phyloP scores from a whole-genome alignment of 2,888 invertebrate genomes.

The Cryptops parisi region DNA sequence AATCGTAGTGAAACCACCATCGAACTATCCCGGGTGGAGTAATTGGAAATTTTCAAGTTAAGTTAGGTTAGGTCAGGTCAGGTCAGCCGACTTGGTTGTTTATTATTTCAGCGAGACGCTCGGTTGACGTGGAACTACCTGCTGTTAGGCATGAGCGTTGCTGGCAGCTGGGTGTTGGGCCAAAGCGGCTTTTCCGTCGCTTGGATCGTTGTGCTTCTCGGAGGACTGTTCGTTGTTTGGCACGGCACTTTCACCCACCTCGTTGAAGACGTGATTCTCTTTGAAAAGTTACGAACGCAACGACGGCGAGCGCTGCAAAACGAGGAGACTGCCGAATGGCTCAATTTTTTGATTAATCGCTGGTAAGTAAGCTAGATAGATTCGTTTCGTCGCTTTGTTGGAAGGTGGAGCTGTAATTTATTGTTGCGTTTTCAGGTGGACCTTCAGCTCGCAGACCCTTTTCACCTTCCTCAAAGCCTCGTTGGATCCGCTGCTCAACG shows the following conservation, averaged over 20 bases:
- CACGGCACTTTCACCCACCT: constrained; percentile 28
- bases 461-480: constrained; percentile 37
- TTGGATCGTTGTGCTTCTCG: constrained; percentile 29
- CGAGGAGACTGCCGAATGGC: constrained; percentile 41
- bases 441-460: constrained; percentile 33
- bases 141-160: constrained; percentile 13
- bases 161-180: constrained; percentile 30
- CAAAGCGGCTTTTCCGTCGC: constrained; percentile 31
- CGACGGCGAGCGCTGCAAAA: constrained; percentile 36
- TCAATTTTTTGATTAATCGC: constrained; percentile 39
- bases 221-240: constrained; percentile 26
- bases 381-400: too few relatives aligned
- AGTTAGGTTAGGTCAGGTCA: too few relatives aligned
- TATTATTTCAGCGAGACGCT: not conserved
- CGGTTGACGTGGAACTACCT: constrained; percentile 2
- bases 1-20: too few relatives aligned
- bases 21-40: too few relatives aligned
- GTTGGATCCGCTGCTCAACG: constrained; percentile 37
- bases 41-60: too few relatives aligned
- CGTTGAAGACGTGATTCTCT: constrained; percentile 28
- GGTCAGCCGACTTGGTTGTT: too few relatives aligned
- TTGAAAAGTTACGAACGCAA: constrained; percentile 32
- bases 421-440: constrained; percentile 29
- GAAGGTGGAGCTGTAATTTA: too few relatives aligned
- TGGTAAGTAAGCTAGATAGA: constrained; percentile 30